Base-by-base conservation (phyloP, 1,140 invertebrate species). In the Tetragnatha versicolor region DNA sequence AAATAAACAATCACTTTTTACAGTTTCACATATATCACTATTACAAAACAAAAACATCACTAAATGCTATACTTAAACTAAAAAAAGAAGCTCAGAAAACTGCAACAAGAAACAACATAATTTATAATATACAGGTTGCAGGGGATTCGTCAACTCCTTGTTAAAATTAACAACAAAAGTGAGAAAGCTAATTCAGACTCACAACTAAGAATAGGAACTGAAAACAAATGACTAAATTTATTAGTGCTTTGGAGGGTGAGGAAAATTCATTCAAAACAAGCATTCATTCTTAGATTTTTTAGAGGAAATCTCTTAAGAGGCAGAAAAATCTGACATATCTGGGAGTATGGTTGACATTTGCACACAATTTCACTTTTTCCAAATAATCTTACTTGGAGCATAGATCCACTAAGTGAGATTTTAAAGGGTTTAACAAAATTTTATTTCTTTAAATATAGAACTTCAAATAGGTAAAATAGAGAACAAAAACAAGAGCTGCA, bases 131-230 rank as follows among this genome's bases (percentile, higher is more conserved):
- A 58, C 49, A 63, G 45, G 55, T 75, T 63, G 60, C 60, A 63
- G 60, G n/a, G 7, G 6, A 29, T 20, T 20, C n/a, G 25, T 51
- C n/a, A 42, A 51, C 25, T 51, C n/a, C 49, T n/a, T n/a, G n/a
- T n/a, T 65, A 70, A 70, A 70, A 70, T 55, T 55, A 75, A 75
- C 72, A 75, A 75, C 53, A 73, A 61, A n/a, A 75, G 72, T 75
- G 72, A 75, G 70, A 75, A 75, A 75, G 45, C 55, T 58, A 63
- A 35, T 35, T 35, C 55, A 60, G 22, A 72, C 69, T 72, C 72
- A 75, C 72, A 49, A 63, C 60, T 75, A 63, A 49, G 42, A 53
- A 51, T 75, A 75, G 72, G 72, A 75, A 75, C 72, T 75, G 72
- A 75, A 63, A 63, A 31, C 47, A 75, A 27, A 75, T 75, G 72